Evolutionary conservation across 1,140 invertebrate species (phyloP).

Genomic region (Drosophila bipectinata): DNA sequence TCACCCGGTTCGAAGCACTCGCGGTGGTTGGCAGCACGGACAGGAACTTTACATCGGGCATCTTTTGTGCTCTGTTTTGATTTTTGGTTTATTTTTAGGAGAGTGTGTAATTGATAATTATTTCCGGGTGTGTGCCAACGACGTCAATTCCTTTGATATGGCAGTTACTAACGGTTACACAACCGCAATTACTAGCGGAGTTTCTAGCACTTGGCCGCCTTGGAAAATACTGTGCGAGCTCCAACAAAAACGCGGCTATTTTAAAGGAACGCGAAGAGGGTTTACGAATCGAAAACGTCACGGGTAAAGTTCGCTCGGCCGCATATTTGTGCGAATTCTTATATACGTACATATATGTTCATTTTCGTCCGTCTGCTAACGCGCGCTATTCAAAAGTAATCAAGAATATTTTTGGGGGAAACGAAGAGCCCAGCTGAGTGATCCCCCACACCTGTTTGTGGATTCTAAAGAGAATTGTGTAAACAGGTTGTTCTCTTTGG

Average conservation of each 20-base stretch:
- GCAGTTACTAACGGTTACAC: slow-evolving; percentile 57
- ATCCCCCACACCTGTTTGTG: slow-evolving; percentile 34
- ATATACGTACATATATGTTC: background rate
- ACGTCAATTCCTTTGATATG: slow-evolving; percentile 18
- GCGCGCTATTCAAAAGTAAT: slow-evolving; percentile 46
- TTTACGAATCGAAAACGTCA: slow-evolving; percentile 55
- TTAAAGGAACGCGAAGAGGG: slow-evolving; percentile 26
- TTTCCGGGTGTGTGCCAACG: slow-evolving; percentile 14
- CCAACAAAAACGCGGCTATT: slow-evolving; percentile 17
- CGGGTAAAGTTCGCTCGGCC: slow-evolving; percentile 38
- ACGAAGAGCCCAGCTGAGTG: slow-evolving; percentile 22
- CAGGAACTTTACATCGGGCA: slow-evolving; percentile 55
- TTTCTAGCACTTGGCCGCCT: slow-evolving; percentile 39
- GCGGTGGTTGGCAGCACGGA: slow-evolving; percentile 49
- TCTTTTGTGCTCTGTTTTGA: slow-evolving; percentile 22
- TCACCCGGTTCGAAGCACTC: slow-evolving; percentile 33
- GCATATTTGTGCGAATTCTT: slow-evolving; percentile 45
- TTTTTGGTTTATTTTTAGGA: slow-evolving; percentile 28
- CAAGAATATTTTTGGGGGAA: slow-evolving; percentile 10
- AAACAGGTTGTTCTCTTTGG: slow-evolving; percentile 1
- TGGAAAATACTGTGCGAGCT: slow-evolving; percentile 44
- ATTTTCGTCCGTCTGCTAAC: slow-evolving; percentile 5
- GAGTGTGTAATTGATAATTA: slow-evolving; percentile 38
- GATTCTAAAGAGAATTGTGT: slow-evolving; percentile 13
- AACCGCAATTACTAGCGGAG: slow-evolving; percentile 28